phyloP scores from a whole-genome alignment of 2,888 invertebrate genomes.

The Drosophila austrosaltans region DNA sequence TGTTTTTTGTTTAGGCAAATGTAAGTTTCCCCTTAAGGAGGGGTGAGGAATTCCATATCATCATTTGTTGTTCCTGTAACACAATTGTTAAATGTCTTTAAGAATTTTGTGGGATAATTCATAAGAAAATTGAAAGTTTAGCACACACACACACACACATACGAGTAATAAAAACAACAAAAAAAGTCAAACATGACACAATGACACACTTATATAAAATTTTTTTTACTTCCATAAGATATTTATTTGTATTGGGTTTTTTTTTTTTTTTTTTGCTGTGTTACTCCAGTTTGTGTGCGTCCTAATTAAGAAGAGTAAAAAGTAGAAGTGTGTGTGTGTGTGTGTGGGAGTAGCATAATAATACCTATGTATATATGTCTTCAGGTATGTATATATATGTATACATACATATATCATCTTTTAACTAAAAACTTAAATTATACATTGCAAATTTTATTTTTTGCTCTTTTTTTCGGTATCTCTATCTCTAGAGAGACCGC shows the following conservation, averaged over 20 bases:
- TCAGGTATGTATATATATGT: neutral
- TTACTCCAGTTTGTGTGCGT: constrained; percentile 32
- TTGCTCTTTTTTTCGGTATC: neutral
- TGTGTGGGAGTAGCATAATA: constrained; percentile 12
- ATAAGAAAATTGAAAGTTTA: too few species aligned
- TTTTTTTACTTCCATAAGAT: constrained; percentile 3
- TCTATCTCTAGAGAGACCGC: neutral
- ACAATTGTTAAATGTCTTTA: too few species aligned
- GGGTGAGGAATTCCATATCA: too few species aligned
- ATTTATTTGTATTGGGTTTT: constrained; percentile 29
- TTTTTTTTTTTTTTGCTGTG: neutral
- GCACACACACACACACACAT: neutral
- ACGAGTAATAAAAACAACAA: neutral
- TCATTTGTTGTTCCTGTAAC: too few species aligned
- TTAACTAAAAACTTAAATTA: neutral
- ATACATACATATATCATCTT: neutral
- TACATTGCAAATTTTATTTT: neutral
- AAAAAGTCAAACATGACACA: constrained; percentile 56
- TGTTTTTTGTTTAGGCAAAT: too few species aligned
- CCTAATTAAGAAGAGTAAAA: constrained; percentile 38
- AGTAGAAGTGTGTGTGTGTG: too few species aligned
- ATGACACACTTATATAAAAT: constrained; percentile 42
- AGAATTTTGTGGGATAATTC: too few species aligned
- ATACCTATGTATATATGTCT: constrained; percentile 21
- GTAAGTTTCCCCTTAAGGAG: too few species aligned